Evolutionary conservation across 2,888 invertebrate species (phyloP).

Genomic region (Philereme vetulata): DNA sequence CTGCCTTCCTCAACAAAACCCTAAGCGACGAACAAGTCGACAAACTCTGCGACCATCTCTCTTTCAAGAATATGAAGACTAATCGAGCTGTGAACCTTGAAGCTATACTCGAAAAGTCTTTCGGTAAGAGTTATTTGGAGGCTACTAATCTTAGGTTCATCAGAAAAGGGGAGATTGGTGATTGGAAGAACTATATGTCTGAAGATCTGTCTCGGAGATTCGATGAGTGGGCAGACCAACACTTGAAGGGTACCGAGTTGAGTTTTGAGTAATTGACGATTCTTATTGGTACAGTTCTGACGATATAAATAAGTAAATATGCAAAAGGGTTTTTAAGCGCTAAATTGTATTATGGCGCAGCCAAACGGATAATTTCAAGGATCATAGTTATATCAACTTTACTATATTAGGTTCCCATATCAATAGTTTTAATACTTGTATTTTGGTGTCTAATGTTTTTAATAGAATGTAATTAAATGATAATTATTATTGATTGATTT

Average conservation of each 20-base stretch:
- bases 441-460: neutral
- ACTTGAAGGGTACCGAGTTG: conserved; percentile 85
- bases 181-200: conserved; percentile 91
- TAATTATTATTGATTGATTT: neutral
- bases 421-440: too few relatives aligned
- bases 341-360: too few relatives aligned
- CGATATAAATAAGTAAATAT: too few relatives aligned
- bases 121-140: conserved; percentile 71
- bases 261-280: conserved; percentile 75
- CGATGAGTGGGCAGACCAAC: conserved; percentile 87
- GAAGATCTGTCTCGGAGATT: conserved; percentile 88
- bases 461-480: neutral
- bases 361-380: too few relatives aligned
- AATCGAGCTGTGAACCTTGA: conserved; percentile 92
- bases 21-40: conserved; percentile 87
- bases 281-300: too few relatives aligned
- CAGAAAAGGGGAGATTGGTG: conserved; percentile 91
- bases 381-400: too few relatives aligned
- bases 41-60: conserved; percentile 88
- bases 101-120: conserved; percentile 82
- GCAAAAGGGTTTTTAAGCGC: too few relatives aligned
- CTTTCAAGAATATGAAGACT: conserved; percentile 91
- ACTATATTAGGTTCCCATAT: too few relatives aligned
- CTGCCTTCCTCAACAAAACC: conserved; percentile 87
- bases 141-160: conserved; percentile 86